These are phyloP conservation scores for Coptodon rendalli DNA, from an alignment of 2,113 vertebrate genomes.

Conservation along the genomic window DNA sequence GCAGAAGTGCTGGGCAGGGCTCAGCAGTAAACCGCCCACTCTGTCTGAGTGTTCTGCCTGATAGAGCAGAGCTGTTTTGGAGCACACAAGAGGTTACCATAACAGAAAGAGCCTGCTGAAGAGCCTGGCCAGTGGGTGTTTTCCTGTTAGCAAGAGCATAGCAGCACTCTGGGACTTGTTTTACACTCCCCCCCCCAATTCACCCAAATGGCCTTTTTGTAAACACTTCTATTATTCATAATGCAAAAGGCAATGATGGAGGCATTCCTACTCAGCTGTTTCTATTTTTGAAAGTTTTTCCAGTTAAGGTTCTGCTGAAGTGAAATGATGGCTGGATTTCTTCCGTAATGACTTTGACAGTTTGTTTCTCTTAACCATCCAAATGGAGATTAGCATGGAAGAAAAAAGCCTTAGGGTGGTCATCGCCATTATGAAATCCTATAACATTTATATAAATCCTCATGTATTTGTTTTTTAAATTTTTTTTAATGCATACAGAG, in stretches of 20 bases:
- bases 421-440: neutral
- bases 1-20: neutral
- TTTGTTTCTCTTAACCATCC: conserved; percentile 24
- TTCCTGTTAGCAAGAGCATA: conserved; percentile 50
- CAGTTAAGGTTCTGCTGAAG: conserved; percentile 9
- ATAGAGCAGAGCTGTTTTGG: conserved; percentile 54
- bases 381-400: conserved; percentile 1
- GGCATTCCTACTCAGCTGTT: neutral
- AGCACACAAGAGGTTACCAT: conserved; percentile 58
- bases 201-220: neutral
- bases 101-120: conserved; percentile 46
- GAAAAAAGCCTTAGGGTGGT: neutral
- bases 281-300: neutral
- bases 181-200: neutral
- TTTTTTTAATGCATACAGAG: neutral
- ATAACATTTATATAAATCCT: neutral
- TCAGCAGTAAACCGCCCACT: conserved; percentile 30
- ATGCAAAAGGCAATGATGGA: neutral
- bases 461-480: neutral
- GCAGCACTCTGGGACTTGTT: neutral
- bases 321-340: neutral
- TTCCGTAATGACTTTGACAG: neutral
- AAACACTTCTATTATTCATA: neutral
- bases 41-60: conserved; percentile 28
- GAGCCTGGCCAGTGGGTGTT: conserved; percentile 14